phyloP scores from a whole-genome alignment of 2,797 vertebrate genomes.

The Protosalanx chinensis region DNA sequence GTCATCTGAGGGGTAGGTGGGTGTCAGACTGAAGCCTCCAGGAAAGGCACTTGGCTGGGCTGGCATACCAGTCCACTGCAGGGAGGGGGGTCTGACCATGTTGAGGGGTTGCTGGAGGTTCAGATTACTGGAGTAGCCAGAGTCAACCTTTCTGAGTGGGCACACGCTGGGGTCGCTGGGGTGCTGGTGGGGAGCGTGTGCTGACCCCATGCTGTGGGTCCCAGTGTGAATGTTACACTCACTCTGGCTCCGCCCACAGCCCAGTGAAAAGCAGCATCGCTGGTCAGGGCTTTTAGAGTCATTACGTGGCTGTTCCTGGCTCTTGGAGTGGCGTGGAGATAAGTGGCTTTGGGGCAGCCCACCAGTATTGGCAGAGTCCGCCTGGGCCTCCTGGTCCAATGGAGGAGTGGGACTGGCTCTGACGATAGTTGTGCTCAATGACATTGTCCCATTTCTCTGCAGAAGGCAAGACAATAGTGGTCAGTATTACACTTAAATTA shows the following conservation, averaged over 20 bases:
- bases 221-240: conserved; percentile 49
- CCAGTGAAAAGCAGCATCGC: conserved; percentile 42
- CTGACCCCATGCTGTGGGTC: conserved; percentile 23
- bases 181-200: conserved; percentile 35
- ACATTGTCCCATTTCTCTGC: conserved; percentile 76
- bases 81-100: conserved; percentile 43
- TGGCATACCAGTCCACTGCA: conserved; percentile 49
- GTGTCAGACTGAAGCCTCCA: conserved; percentile 42
- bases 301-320: conserved; percentile 31
- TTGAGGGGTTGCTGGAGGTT: conserved; percentile 65
- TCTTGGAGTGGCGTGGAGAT: conserved; percentile 47
- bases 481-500: no score
- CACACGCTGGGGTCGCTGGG: conserved; percentile 41
- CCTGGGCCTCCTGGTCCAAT: conserved; percentile 55
- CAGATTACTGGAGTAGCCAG: conserved; percentile 71
- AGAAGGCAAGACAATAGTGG: conserved; percentile 1
- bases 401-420: conserved; percentile 81
- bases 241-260: conserved; percentile 62
- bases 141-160: conserved; percentile 67
- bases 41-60: conserved; percentile 36
- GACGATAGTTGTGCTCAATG: conserved; percentile 90
- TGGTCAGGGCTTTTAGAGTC: conserved; percentile 18
- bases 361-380: conserved; percentile 7
- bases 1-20: conserved; percentile 57
- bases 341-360: conserved; percentile 40